phyloP scores from a whole-genome alignment of 2,113 vertebrate species.

The Tretioscincus oriximinensis region DNA sequence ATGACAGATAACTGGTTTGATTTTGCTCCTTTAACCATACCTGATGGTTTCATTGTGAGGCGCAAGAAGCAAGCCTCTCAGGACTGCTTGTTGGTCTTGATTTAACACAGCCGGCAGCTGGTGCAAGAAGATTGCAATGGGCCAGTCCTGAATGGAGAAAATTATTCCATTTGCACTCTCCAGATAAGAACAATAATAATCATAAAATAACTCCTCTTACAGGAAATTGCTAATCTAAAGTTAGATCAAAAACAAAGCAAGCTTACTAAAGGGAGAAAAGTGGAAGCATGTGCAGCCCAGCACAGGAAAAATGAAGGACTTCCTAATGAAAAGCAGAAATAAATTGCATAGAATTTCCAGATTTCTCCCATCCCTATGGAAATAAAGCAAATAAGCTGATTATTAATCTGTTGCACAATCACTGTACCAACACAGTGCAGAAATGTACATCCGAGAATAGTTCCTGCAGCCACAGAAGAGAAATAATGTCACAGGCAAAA shows the following conservation, averaged over 20 bases:
- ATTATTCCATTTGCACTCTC: background rate
- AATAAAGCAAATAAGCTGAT: background rate
- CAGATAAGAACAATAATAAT: background rate
- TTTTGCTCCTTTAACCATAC: background rate
- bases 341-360: background rate
- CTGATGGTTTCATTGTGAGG: background rate
- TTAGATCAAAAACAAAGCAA: constrained; percentile 12
- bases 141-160: background rate
- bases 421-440: background rate
- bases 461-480: background rate
- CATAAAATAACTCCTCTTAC: background rate
- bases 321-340: constrained; percentile 1
- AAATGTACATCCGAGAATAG: background rate
- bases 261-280: background rate
- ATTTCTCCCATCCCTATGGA: background rate
- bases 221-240: constrained; percentile 11
- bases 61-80: background rate
- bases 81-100: background rate
- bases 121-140: background rate
- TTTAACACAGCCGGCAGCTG: background rate
- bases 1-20: background rate
- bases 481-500: background rate
- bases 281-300: constrained; percentile 1
- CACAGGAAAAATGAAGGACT: background rate
- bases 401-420: background rate